These are phyloP conservation scores for Harmothoe impar DNA, from an alignment of 2,888 invertebrate genomes.

Conservation along the genomic window DNA sequence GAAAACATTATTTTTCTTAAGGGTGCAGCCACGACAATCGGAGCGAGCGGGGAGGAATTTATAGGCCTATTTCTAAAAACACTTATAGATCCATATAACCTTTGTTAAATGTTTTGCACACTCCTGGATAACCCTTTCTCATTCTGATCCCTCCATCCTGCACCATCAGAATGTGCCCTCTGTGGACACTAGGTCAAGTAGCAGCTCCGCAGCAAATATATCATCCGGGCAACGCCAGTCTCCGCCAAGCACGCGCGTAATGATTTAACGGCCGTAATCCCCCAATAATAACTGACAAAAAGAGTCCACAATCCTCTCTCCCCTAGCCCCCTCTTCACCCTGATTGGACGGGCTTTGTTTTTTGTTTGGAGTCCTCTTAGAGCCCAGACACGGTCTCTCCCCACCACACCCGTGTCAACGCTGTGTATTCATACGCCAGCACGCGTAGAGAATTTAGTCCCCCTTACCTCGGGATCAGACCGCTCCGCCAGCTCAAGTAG, in stretches of 20 bases:
- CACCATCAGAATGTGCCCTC: neutral
- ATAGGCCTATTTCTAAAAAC: no score
- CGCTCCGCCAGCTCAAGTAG: constrained; percentile 17
- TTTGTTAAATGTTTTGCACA: no score
- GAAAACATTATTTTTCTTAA: no score
- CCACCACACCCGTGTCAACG: neutral
- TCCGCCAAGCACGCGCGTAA: neutral
- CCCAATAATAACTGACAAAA: neutral
- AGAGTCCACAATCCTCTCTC: neutral
- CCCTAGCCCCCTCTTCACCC: neutral
- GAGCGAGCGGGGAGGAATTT: no score
- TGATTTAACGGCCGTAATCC: neutral
- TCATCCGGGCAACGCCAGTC: neutral
- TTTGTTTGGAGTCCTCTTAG: neutral
- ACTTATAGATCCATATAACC: no score
- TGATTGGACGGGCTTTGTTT: neutral
- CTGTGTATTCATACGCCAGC: constrained; percentile 4
- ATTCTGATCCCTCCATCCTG: neutral
- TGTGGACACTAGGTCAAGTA: neutral
- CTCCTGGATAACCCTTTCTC: no score
- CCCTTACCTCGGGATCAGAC: neutral
- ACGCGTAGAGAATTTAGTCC: neutral
- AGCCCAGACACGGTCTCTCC: neutral
- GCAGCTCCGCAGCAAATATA: neutral
- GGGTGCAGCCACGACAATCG: no score